Base-by-base conservation (phyloP, 2,113 vertebrate genomes). In the Eublepharis macularius region DNA sequence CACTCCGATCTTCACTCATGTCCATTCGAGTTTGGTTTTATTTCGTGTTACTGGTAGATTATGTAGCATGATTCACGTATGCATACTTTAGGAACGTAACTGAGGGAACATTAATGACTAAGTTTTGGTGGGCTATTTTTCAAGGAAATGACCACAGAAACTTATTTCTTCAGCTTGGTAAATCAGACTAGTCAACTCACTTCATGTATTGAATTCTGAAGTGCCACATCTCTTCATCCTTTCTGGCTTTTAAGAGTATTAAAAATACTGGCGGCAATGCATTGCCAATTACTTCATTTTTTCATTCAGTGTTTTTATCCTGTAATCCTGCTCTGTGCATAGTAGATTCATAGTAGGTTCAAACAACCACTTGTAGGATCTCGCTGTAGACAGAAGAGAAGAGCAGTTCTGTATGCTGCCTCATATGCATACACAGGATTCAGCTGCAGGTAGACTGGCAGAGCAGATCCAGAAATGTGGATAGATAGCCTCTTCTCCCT, bases 11-110 rank as follows among this genome's bases (percentile, higher is more conserved):
- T 80, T 16, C 5, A 32, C 12, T 63, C 1, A 6, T 24, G 12
- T 26, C 2, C 68, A 26, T 16, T 17, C 12, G 32, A 16, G 4
- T 65, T 29, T 29, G 81, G 45, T 21, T 45, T 91, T 87, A 70
- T 78, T 74, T 39, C 26, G 0, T 0, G 51, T 34, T 6, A 72
- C 90, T 93, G 91, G 86, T 78, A 96, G 94, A 75, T 94, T 93
- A 90, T 91, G 77, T 82, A 82, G 84, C 76, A 82, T 87, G 89
- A 45, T 75, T 34, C 68, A n/a, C 34, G 24, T 86, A 65, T 76
- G 84, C 11, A 36, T 29, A 8, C 87, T 39, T 29, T 2, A 1
- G 34, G 41, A 51, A 63, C 83, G 41, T 76, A 36, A 17, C 1
- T 1, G 73, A 36, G 10, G 74, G 65, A 57, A 41, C 49, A 66